phyloP scores from a whole-genome alignment of 2,888 invertebrate species.

The Asteroscopus sphinx region DNA sequence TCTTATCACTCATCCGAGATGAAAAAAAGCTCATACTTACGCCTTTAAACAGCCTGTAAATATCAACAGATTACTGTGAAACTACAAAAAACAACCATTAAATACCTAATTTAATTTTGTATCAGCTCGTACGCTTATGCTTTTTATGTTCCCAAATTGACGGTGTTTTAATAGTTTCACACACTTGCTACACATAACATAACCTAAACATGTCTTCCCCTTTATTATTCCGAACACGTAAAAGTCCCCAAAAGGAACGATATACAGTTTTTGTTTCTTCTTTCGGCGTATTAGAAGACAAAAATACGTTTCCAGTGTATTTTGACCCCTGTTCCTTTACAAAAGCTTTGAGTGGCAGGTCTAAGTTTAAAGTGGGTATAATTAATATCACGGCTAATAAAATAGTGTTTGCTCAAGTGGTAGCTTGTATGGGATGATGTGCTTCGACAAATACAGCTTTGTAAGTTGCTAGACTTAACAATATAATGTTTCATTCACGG shows the following conservation, averaged over 20 bases:
- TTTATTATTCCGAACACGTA: conserved; percentile 66
- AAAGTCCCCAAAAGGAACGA: conserved; percentile 58
- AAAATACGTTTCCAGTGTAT: conserved; percentile 50
- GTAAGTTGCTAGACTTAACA: not conserved
- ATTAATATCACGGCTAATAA: conserved; percentile 73
- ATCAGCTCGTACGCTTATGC: too few relatives aligned
- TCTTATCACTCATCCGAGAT: too few relatives aligned
- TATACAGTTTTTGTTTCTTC: conserved; percentile 59
- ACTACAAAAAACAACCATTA: too few relatives aligned
- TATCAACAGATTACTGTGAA: too few relatives aligned
- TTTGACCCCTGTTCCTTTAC: conserved; percentile 37
- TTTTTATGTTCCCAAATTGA: not conserved
- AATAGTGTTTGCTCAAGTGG: conserved; percentile 72
- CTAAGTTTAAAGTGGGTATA: conserved; percentile 54
- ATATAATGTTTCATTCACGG: conserved; percentile 4
- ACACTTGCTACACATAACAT: conserved; percentile 18
- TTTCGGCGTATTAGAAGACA: conserved; percentile 61
- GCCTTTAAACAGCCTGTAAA: too few relatives aligned
- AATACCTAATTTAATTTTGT: too few relatives aligned
- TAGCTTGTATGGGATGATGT: conserved; percentile 20
- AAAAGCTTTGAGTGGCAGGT: conserved; percentile 41
- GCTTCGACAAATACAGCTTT: conserved; percentile 11
- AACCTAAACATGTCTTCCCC: conserved; percentile 38
- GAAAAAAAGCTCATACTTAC: too few relatives aligned
- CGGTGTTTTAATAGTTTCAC: not conserved